Base-by-base conservation (phyloP, 1,140 invertebrate species). In the Heliothis virescens region DNA sequence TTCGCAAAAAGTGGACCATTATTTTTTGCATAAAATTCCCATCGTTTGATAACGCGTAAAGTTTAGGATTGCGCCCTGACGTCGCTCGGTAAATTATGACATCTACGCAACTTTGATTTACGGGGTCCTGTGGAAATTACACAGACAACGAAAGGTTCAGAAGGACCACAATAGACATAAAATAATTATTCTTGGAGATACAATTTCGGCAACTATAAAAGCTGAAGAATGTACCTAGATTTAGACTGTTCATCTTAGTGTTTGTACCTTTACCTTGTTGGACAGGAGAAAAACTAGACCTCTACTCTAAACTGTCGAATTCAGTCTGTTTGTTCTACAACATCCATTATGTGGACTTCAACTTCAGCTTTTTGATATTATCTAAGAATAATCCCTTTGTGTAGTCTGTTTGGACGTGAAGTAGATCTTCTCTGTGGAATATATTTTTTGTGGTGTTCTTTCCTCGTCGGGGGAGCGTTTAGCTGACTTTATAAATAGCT, bases 401-500 rank as follows among this genome's bases (percentile, higher is more conserved):
- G 41, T 12, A 11, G 62, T 10, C 13, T 60, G 21, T 18, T 60
- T 18, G 21, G 13, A 29, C 29, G 16, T 53, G 21, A 69, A 26
- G 10, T 69, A 69, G 52, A 53, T 52, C 67, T 71, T 71, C 48
- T 52, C 48, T 10, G 11, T 41, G 10, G 53, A 10, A 47, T 41
- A 41, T 41, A 41, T 29, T 60, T 21, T 60, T 48, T 74, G 34
- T 34, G 34, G 16, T 41, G 13, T 26, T 47, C 7, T n/a, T 16
- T 16, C 18, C 26, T 60, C 62, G 53, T 52, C 18, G n/a, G 60
- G 78, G 81, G 65, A 82, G 18, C 78, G 63, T 82, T 82, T 80
- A 75, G 63, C 41, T n/a, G 71, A 82, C 63, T 82, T 77, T 80
- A 71, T 82, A 62, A 79, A 80, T 80, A 76, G 65, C 55, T 21